Evolutionary conservation across 2,113 vertebrate genomes (phyloP).

Genomic region (Gadus macrocephalus): DNA sequence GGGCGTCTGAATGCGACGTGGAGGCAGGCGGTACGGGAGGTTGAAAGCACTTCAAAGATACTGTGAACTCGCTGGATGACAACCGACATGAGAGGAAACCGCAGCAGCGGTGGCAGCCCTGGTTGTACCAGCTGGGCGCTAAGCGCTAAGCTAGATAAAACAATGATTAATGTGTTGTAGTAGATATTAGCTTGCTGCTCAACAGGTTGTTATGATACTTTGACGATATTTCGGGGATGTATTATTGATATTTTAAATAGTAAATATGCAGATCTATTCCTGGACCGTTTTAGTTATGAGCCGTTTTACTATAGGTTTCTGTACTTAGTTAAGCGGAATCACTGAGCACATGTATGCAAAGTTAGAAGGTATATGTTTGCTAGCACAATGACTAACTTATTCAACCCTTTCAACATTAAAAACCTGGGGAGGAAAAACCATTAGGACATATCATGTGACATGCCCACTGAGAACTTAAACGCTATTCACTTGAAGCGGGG

Average conservation of each 20-base stretch:
- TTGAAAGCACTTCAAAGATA: neutral
- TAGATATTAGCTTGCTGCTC: neutral
- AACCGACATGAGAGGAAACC: neutral
- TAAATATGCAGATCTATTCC: too few relatives aligned
- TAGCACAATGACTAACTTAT: too few relatives aligned
- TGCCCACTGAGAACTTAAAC: too few relatives aligned
- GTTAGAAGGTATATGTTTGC: too few relatives aligned
- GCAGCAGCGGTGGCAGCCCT: neutral
- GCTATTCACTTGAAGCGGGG: neutral
- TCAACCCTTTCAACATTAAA: too few relatives aligned
- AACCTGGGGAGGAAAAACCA: too few relatives aligned
- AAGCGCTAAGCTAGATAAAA: neutral
- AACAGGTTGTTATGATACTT: neutral
- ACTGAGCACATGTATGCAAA: too few relatives aligned
- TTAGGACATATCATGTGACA: too few relatives aligned
- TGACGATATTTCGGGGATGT: neutral
- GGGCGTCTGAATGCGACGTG: neutral
- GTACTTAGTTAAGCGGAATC: too few relatives aligned
- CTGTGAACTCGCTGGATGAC: neutral
- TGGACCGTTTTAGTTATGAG: too few relatives aligned
- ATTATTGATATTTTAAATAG: too few relatives aligned
- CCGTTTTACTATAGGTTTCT: too few relatives aligned
- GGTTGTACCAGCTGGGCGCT: neutral
- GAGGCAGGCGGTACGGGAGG: neutral
- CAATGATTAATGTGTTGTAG: neutral